Evolutionary conservation across 2,797 vertebrate species (phyloP), one percentile per base, ranked within the genome.

Genomic region (Leptodactylus fallax): DNA sequence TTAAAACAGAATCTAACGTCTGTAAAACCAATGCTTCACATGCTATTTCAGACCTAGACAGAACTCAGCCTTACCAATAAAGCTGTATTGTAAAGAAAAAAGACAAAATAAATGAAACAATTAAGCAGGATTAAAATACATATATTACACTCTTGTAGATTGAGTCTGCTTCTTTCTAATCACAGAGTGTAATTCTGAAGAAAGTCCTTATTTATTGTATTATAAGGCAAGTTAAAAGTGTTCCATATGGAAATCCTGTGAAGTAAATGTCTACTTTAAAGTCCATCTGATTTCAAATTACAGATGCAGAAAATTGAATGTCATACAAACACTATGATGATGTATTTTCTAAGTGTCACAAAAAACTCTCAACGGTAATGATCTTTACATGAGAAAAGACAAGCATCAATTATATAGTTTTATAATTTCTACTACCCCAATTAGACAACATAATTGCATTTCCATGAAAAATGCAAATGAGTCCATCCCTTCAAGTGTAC

Each of bases 361-460:
- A 81, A 88, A 87, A 85, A 79, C 79, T 89, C 88, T 89, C 72
- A 86, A 79, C 61, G 74, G 71, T 83, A 89, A 89, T 89, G 78
- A 86, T 86, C 88, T 86, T 86, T 86, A 86, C 88, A 86, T 89
- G 88, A 83, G 88, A 47, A 77, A 79, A 71, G 79, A 86, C 88
- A 89, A 86, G 84, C 79, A 89, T 89, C 88, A 89, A 89, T 89
- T 89, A 89, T 86, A 86, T 89, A 89, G 84, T 89, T 86, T 86
- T 86, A 89, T 86, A 65, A 86, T 89, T 86, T 79, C 79, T 83
- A 60, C 88, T 83, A 89, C 45, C 84, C 84, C 72, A 89, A 89
- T 89, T 89, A 89, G 84, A 61, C 56, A 47, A 89, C 80, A 83
- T 89, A 86, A 89, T 89, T 78, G 61, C 79, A 79, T 86, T 86